These are phyloP conservation scores for Nemotelus nigrinus DNA, from an alignment of 2,888 invertebrate genomes.

Conservation along the genomic window DNA sequence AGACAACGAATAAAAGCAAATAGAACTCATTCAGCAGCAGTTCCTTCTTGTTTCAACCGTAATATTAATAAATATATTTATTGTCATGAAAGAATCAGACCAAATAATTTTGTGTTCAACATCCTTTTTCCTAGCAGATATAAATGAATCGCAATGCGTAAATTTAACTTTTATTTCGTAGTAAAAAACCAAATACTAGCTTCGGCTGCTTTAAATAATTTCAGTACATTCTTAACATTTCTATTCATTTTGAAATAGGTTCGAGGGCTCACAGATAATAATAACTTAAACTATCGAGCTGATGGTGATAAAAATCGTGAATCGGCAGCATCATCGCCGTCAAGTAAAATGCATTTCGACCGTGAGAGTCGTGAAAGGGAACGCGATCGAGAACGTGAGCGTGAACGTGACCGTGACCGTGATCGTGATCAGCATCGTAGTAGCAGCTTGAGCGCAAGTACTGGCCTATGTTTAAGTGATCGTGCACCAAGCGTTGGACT, in stretches of 20 bases:
- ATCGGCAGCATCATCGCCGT: conserved; percentile 62
- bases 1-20: too few species aligned
- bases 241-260: conserved; percentile 60
- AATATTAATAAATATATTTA: too few species aligned
- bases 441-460: conserved; percentile 61
- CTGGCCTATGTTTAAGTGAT: conserved; percentile 59
- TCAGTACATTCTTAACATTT: conserved; percentile 21
- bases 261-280: conserved; percentile 87
- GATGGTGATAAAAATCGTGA: conserved; percentile 65
- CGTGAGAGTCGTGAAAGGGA: conserved; percentile 55
- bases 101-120: too few species aligned
- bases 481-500: conserved; percentile 60
- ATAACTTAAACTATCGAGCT: conserved; percentile 67
- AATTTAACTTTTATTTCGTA: too few species aligned
- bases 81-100: too few species aligned
- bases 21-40: too few species aligned
- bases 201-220: too few species aligned
- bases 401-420: conserved; percentile 60
- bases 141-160: too few species aligned
- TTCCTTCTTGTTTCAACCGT: too few species aligned
- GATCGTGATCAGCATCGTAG: conserved; percentile 60
- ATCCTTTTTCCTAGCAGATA: too few species aligned
- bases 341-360: conserved; percentile 57
- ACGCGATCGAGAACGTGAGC: conserved; percentile 61
- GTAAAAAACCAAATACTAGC: too few species aligned